These are phyloP conservation scores for Sarcophaga peregrina DNA, from an alignment of 1,140 invertebrate genomes.

Conservation along the genomic window DNA sequence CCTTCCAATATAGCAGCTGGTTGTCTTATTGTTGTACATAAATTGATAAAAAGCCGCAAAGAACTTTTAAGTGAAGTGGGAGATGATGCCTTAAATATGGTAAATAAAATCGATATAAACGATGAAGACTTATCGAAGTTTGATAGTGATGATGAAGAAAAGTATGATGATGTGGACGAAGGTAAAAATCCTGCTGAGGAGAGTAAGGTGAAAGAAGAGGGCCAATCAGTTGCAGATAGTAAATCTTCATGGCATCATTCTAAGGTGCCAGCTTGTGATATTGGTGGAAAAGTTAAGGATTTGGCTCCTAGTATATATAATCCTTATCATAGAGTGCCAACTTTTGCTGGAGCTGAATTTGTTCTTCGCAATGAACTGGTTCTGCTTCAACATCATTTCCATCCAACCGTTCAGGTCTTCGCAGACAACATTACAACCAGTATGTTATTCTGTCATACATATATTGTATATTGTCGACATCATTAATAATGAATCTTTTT, in stretches of 20 bases:
- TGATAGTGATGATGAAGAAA: slow-evolving; percentile 70
- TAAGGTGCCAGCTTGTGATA: slow-evolving; percentile 43
- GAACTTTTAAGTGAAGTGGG: slow-evolving; percentile 51
- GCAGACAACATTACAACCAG: slow-evolving; percentile 83
- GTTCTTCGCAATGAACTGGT: slow-evolving; percentile 79
- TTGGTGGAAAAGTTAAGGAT: slow-evolving; percentile 52
- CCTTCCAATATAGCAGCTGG: slow-evolving; percentile 59
- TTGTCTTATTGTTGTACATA: slow-evolving; percentile 62
- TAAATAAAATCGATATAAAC: background rate
- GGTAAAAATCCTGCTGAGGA: slow-evolving; percentile 46
- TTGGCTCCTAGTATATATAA: slow-evolving; percentile 71
- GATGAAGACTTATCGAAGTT: slow-evolving; percentile 57
- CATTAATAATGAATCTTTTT: background rate
- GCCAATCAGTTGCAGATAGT: slow-evolving; percentile 44
- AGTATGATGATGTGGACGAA: slow-evolving; percentile 69
- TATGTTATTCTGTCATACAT: slow-evolving; percentile 60
- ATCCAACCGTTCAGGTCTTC: slow-evolving; percentile 92
- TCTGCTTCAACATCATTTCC: slow-evolving; percentile 81
- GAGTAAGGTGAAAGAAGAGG: slow-evolving; percentile 29
- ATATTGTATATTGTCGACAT: background rate
- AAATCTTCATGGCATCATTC: slow-evolving; percentile 57
- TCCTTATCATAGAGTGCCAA: slow-evolving; percentile 83
- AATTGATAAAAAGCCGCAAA: slow-evolving; percentile 58
- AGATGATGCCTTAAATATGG: background rate
- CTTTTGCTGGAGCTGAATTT: slow-evolving; percentile 80